Base-by-base conservation (phyloP, 2,888 invertebrate genomes). In the Agonopterix heracliana region DNA sequence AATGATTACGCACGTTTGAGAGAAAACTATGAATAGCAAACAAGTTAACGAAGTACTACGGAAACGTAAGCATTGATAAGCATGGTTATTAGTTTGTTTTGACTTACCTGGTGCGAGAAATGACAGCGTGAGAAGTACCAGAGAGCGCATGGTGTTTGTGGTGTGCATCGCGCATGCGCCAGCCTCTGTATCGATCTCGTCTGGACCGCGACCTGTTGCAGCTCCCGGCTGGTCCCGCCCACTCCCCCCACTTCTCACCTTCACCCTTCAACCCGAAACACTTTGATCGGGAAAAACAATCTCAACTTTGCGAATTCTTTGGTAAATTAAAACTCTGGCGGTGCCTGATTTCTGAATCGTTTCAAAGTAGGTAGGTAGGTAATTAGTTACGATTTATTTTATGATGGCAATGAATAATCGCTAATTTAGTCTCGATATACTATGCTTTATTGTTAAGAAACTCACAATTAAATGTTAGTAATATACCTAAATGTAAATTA, bases 161-260 rank as follows among this genome's bases (percentile, higher is more conserved):
- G 64, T 73, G 65, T 64, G 61, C 56, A 58, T 48, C 55, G 82
- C 86, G 87, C 87, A 86, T 81, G 85, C 60, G 61, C 71, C 81
- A 85, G 86, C 78, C 56, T 86, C 84, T 69, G 56, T 84, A 87
- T 86, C 70, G 86, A 87, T 83, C 77, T 55, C 60, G 63, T 64
- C 71, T 71, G 69, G 67, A 66, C 70, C 72, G 59, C 60, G 72
- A 86, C 87, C 84, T 87, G 87, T 87, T 87, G 87, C 84, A 73
- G 71, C 43, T 70, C 71, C 70, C 56, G 12, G 41, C 41, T 12
- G 11, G 58, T 54, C 45, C 50, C 61, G 54, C 53, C 56, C 53
- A 60, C 57, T 63, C 56, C 59, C 54, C 58, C 47, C 44, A 26
- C 26, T 26, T 26, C 26, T 26, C 5, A 26, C 58, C 54, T 59